Percentiles rank a stretch among this genome's conserved stretches.
Evolutionary conservation across 1,140 invertebrate genomes (phyloP).

Genomic region (Leptonema lineaticorne): DNA sequence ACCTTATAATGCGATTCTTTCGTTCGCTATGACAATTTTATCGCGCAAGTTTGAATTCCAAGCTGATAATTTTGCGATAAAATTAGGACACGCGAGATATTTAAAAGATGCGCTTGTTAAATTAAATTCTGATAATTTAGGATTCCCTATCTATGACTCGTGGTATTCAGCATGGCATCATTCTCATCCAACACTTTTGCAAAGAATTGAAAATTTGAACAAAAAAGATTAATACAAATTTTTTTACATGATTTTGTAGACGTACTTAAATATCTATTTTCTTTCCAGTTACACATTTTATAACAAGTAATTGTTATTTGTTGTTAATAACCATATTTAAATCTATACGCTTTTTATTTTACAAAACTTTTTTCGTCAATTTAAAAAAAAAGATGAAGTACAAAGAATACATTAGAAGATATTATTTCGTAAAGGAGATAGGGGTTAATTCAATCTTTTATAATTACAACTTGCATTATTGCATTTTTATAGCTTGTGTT

Average conservation of each 20-base stretch:
- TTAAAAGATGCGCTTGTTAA: conserved; percentile 85
- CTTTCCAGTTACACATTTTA: not conserved
- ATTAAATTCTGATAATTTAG: conserved; percentile 91
- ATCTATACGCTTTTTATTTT: too few relatives aligned
- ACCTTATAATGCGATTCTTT: conserved; percentile 87
- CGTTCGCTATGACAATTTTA: conserved; percentile 67
- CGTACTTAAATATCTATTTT: not conserved
- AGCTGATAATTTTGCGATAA: conserved; percentile 92
- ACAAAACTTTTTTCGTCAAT: too few relatives aligned
- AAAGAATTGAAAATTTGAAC: conserved; percentile 80
- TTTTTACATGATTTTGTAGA: conserved; percentile 11
- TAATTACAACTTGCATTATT: too few relatives aligned
- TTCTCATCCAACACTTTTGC: conserved; percentile 94
- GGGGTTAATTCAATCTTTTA: too few relatives aligned
- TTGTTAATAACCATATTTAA: too few relatives aligned
- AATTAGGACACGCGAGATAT: conserved; percentile 69
- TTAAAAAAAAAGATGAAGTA: too few relatives aligned
- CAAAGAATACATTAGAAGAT: too few relatives aligned
- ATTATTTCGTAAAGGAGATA: too few relatives aligned
- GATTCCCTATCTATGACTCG: conserved; percentile 89
- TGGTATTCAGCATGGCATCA: conserved; percentile 92
- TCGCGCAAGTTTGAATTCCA: conserved; percentile 89
- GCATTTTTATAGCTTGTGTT: too few relatives aligned
- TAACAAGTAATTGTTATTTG: too few relatives aligned
- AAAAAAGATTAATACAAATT: conserved; percentile 53